Conservation (phyloP, 2,113 vertebrate genomes). For the Barnardius zonarius region DNA sequence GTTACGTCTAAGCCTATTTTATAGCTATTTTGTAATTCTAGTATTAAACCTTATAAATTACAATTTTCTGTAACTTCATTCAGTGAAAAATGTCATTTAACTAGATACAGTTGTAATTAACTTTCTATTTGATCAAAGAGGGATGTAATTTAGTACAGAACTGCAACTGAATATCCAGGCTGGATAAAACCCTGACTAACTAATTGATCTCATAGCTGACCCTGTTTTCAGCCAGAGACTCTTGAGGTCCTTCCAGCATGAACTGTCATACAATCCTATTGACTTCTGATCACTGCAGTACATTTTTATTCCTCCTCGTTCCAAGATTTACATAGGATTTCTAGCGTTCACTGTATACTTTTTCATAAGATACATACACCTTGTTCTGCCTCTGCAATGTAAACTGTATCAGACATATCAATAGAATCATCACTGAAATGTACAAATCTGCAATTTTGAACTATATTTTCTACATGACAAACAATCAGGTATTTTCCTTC, state of each 20-base stretch:
- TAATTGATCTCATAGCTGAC: neutral
- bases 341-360: neutral
- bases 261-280: neutral
- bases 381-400: neutral
- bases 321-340: neutral
- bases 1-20: neutral
- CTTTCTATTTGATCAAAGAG: neutral
- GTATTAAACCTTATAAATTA: neutral
- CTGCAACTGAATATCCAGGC: neutral
- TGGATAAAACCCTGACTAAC: neutral
- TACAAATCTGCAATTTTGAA: neutral
- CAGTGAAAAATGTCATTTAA: neutral
- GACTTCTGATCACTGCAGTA: neutral
- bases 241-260: neutral
- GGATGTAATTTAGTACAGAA: neutral
- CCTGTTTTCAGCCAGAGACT: neutral
- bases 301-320: neutral
- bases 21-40: neutral
- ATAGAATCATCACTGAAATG: neutral
- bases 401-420: neutral
- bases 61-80: neutral
- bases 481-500: neutral
- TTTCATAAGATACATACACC: too few relatives aligned
- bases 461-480: neutral
- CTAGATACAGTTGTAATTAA: neutral